Conservation (phyloP, 2,888 invertebrate species). For the Scelioninae gen. 1 region DNA sequence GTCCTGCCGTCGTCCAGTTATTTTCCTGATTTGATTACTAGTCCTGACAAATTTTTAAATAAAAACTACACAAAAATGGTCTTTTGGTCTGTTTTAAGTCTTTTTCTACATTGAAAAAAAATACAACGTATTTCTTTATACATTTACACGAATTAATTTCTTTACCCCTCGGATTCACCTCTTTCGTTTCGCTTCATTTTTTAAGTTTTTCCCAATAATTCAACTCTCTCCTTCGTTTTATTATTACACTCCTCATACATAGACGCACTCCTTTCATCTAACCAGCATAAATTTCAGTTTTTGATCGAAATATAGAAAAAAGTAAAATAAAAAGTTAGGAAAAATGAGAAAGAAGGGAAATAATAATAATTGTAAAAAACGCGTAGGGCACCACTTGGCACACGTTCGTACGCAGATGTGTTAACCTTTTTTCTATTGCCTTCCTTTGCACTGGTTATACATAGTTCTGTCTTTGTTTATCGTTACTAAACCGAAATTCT, state of each 20-base stretch:
- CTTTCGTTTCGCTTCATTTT: slow-evolving; percentile 61
- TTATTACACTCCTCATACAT: slow-evolving; percentile 40
- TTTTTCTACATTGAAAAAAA: too few species aligned
- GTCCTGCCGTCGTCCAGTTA: too few species aligned
- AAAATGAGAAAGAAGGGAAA: slow-evolving; percentile 61
- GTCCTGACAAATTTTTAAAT: too few species aligned
- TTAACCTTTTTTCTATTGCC: slow-evolving; percentile 69
- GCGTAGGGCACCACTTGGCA: slow-evolving; percentile 38
- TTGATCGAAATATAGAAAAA: slow-evolving; percentile 40
- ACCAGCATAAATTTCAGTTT: slow-evolving; percentile 60
- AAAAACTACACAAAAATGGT: too few species aligned
- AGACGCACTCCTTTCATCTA: slow-evolving; percentile 49
- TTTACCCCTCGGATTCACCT: slow-evolving; percentile 26
- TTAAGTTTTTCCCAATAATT: slow-evolving; percentile 43
- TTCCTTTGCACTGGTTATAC: slow-evolving; percentile 71
- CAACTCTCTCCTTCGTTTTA: slow-evolving; percentile 50
- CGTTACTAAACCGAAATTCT: slow-evolving; percentile 67
- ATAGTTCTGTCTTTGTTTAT: slow-evolving; percentile 45
- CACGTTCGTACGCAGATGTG: slow-evolving; percentile 68
- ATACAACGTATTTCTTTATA: too few species aligned
- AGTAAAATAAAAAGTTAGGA: slow-evolving; percentile 50
- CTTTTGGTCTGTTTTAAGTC: too few species aligned
- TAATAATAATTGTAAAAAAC: slow-evolving; percentile 56
- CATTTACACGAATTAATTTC: background rate
- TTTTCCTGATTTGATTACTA: too few species aligned